These are phyloP conservation scores for Myrmecophaga tridactyla DNA, from an alignment of 2,113 vertebrate genomes.

Conservation along the genomic window DNA sequence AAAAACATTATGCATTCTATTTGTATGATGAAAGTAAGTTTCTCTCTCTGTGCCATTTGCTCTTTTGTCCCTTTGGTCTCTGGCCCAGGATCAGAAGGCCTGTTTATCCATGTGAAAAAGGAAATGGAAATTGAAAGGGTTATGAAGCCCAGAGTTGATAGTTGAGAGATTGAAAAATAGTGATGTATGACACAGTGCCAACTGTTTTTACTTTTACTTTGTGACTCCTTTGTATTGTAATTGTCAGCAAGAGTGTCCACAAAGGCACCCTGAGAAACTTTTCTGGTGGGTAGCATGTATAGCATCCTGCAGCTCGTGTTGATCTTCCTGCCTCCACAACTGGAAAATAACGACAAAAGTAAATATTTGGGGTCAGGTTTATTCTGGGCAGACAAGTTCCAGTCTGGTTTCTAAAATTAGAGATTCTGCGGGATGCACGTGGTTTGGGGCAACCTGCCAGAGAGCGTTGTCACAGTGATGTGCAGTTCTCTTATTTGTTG, in stretches of 20 bases:
- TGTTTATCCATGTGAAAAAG: constrained; percentile 29
- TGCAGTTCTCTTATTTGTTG: background rate
- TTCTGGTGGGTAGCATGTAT: background rate
- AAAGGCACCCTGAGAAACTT: background rate
- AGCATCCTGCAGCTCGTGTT: background rate
- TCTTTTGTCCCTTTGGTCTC: constrained; percentile 3
- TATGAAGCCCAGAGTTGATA: background rate
- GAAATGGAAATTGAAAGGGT: constrained; percentile 22
- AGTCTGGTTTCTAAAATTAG: constrained; percentile 65
- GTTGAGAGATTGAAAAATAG: background rate
- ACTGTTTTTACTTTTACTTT: background rate
- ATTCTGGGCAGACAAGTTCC: constrained; percentile 59
- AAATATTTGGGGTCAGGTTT: constrained; percentile 66
- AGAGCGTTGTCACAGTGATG: constrained; percentile 9
- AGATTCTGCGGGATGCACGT: constrained; percentile 11
- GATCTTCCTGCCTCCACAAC: constrained; percentile 9
- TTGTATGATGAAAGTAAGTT: constrained; percentile 12
- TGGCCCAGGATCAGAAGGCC: background rate
- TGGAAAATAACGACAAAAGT: constrained; percentile 43
- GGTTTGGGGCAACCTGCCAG: constrained; percentile 40
- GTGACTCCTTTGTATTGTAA: background rate
- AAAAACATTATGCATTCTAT: background rate
- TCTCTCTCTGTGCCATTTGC: background rate
- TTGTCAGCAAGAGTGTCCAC: background rate
- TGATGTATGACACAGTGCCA: background rate